These are phyloP conservation scores for Dallia pectoralis DNA, from an alignment of 2,797 vertebrate species.

Conservation along the genomic window DNA sequence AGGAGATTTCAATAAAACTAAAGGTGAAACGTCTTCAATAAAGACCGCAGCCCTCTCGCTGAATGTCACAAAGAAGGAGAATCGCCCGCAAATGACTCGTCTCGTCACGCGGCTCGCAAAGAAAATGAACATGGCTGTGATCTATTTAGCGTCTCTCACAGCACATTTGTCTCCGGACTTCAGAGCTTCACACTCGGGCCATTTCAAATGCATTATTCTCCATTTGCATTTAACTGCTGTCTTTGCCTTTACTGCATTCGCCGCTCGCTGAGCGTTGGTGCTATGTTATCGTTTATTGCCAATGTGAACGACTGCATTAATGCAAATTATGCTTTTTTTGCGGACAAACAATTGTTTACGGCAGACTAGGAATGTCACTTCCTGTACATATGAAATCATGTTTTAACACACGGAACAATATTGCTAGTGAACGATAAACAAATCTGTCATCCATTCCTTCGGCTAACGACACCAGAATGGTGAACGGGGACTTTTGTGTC, in stretches of 20 bases:
- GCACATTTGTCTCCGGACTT: slow-evolving; percentile 22
- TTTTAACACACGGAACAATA: too few relatives aligned
- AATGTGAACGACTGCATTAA: not conserved
- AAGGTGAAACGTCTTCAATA: slow-evolving; percentile 2
- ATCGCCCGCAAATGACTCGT: not conserved
- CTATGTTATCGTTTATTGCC: not conserved
- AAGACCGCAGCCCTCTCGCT: not conserved
- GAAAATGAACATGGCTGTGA: not conserved
- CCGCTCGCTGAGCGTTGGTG: not conserved
- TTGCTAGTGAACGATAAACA: too few relatives aligned
- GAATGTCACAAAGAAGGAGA: not conserved
- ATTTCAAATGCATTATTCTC: slow-evolving; percentile 25
- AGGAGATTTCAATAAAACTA: slow-evolving; percentile 1
- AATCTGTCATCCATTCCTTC: too few relatives aligned
- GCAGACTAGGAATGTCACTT: not conserved
- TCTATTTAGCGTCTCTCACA: slow-evolving; percentile 19
- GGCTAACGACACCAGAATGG: too few relatives aligned
- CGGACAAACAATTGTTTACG: not conserved
- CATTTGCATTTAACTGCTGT: slow-evolving; percentile 22
- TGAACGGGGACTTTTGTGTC: not conserved
- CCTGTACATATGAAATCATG: not conserved
- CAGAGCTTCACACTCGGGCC: slow-evolving; percentile 11
- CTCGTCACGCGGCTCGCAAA: slow-evolving; percentile 13
- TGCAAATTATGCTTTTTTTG: not conserved
- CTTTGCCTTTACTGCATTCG: not conserved